A percentile compares a stretch with the other conserved stretches of the same genome.
These are phyloP conservation scores for Terrapene triunguis DNA, from an alignment of 2,113 vertebrate species.

Conservation along the genomic window DNA sequence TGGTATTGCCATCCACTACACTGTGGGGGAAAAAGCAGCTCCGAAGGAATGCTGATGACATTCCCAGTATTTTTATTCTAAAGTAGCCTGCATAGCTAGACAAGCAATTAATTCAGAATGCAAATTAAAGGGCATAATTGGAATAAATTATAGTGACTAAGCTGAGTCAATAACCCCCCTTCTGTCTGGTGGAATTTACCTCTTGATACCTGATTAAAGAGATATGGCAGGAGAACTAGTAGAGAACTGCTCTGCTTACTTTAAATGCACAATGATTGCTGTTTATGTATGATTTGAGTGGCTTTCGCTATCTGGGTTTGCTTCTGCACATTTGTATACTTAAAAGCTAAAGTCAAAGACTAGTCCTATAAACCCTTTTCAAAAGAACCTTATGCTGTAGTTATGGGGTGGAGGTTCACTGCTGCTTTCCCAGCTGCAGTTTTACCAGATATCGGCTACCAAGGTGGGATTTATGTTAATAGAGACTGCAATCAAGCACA, in stretches of 20 bases:
- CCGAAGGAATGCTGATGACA: conserved; percentile 12
- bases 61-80: neutral
- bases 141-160: conserved; percentile 32
- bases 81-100: conserved; percentile 9
- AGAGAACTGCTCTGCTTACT: neutral
- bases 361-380: neutral
- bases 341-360: neutral
- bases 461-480: neutral
- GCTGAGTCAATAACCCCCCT: neutral
- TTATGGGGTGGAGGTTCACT: neutral
- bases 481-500: neutral
- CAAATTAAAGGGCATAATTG: conserved; percentile 38
- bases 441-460: neutral
- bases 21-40: neutral
- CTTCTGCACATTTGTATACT: neutral
- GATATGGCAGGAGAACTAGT: neutral
- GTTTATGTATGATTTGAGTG: neutral
- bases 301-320: neutral
- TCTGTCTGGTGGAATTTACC: neutral
- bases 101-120: conserved; percentile 48
- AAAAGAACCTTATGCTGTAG: neutral
- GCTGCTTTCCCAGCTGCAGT: neutral
- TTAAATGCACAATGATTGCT: neutral
- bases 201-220: neutral
- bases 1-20: neutral